phyloP scores from a whole-genome alignment of 2,888 invertebrate species.

The Malacosoma neustria region DNA sequence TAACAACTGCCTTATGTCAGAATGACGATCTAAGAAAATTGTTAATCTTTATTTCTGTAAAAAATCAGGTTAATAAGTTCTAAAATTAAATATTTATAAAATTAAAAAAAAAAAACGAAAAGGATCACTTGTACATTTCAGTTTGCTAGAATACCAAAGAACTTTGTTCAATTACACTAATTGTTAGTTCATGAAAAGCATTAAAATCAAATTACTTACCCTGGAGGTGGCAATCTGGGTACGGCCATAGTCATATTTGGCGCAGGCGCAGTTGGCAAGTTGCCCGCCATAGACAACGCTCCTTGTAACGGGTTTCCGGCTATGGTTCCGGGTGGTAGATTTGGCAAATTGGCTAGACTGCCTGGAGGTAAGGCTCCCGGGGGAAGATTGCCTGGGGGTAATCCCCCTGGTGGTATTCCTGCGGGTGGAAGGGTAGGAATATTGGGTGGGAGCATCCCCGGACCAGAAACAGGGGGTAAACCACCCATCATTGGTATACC shows the following conservation, averaged over 20 bases:
- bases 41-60: no score
- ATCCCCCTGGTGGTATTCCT: slow-evolving; percentile 4
- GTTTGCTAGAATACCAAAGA: no score
- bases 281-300: slow-evolving; percentile 3
- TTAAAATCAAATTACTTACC: no score
- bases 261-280: slow-evolving; percentile 11
- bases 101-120: no score
- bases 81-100: no score
- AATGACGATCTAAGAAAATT: no score
- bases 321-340: slow-evolving; percentile 5
- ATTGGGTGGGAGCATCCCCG: slow-evolving; percentile 10
- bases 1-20: no score
- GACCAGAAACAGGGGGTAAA: slow-evolving; percentile 14
- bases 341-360: slow-evolving; percentile 3
- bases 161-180: no score
- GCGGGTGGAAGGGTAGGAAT: slow-evolving; percentile 6
- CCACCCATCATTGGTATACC: slow-evolving; percentile 37
- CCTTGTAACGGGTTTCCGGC: slow-evolving; percentile 2
- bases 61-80: no score
- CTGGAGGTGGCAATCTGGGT: slow-evolving; percentile 47
- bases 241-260: slow-evolving; percentile 22
- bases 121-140: no score
- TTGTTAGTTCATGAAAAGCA: no score
- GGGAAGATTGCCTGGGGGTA: slow-evolving; percentile 7
- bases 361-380: background rate